Percentiles rank a stretch among this genome's conserved stretches.
Evolutionary conservation across 2,797 vertebrate genomes (phyloP).

Genomic region (Mormyrus hasselquistii): DNA sequence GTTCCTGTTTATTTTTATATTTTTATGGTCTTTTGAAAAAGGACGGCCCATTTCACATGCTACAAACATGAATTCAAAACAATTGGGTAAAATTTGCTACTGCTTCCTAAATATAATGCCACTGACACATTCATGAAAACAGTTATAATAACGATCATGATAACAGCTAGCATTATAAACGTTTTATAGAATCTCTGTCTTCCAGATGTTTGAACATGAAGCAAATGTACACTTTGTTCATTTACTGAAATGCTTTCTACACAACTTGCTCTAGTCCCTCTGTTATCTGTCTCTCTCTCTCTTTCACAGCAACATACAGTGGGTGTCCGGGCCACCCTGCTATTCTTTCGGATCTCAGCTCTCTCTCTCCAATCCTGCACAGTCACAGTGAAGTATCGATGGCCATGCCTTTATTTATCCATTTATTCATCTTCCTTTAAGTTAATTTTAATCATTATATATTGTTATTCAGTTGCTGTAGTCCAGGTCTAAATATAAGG

Average conservation of each 20-base stretch:
- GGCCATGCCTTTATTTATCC: constrained; percentile 29
- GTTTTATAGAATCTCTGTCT: constrained; percentile 61
- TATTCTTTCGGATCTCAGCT: constrained; percentile 3
- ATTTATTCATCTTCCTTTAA: neutral
- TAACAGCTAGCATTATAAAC: constrained; percentile 55
- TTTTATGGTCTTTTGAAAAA: constrained; percentile 30
- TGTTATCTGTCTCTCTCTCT: constrained; percentile 13
- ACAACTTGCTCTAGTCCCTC: constrained; percentile 45
- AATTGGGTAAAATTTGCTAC: constrained; percentile 18
- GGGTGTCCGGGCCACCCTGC: neutral
- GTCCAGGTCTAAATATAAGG: neutral
- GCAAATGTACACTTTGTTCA: constrained; percentile 37
- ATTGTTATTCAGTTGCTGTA: constrained; percentile 17
- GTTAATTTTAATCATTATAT: constrained; percentile 19
- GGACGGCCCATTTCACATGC: neutral
- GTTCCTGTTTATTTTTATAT: constrained; percentile 2
- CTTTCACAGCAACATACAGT: constrained; percentile 13
- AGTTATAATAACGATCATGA: constrained; percentile 49
- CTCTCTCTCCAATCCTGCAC: constrained; percentile 30
- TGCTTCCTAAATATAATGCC: constrained; percentile 30
- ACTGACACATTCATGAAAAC: constrained; percentile 51
- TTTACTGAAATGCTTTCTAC: constrained; percentile 53
- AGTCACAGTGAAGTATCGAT: constrained; percentile 27
- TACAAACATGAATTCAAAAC: constrained; percentile 28
- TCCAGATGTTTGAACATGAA: constrained; percentile 54